Base-by-base conservation (phyloP, 2,113 vertebrate species). In the Planiliza haematocheilus region DNA sequence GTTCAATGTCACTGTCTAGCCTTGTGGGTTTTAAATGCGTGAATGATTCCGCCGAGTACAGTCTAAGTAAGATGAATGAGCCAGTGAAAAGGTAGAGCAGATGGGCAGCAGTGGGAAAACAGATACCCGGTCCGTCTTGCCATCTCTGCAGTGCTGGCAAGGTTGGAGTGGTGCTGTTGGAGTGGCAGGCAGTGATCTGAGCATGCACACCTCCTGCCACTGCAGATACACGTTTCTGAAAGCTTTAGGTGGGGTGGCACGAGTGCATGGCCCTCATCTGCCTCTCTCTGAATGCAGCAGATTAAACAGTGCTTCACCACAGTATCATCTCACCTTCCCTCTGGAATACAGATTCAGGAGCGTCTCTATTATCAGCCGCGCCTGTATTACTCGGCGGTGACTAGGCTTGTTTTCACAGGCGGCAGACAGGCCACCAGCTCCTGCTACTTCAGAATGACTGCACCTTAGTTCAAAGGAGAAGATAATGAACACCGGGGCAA, bases 71-170 rank as follows among this genome's bases (percentile, higher is more conserved):
- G 88, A 85, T 75, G 69, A 80, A 86, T 80, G 83, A 83, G 72
- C 37, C 71, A 55, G 38, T 51, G 39, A 82, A 75, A 57, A 79
- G 69, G 59, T 17, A 65, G 60, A 78, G 69, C 81, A 82, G 88
- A 86, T 70, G 82, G 74, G 45, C 56, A 74, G 67, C 74, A 30
- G 45, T 2, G 37, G 48, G 65, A 12, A 53, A 24, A 67, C 64
- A 17, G 43, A 70, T 17, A 74, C 46, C 70, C 16, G 8, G 58
- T 13, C 39, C 3, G 12, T 34, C 51, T 70, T 63, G 70, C 74
- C 46, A 20, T 73, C 61, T 83, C 81, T 81, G 87, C 79, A 59
- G 74, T 85, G 75, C 77, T 88, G 82, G 80, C 74, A 67, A 10
- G 55, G 41, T 21, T 24, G 50, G 71, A 69, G 10, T 13, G 63